Evolutionary conservation across 2,797 vertebrate genomes (phyloP).

Genomic region (Leptoclinus maculatus): DNA sequence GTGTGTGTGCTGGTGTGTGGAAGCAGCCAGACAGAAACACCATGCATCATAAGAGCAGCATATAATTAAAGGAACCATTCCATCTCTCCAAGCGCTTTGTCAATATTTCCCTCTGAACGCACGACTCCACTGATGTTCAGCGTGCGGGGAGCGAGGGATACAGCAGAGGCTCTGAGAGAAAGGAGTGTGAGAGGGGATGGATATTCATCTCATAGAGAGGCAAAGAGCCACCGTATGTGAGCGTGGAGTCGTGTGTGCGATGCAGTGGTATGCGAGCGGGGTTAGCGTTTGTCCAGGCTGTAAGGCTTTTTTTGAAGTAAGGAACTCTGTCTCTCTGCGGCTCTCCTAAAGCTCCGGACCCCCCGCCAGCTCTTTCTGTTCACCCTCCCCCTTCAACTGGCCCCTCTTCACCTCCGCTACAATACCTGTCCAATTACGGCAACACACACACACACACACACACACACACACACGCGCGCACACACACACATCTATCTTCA

Average conservation of each 20-base stretch:
- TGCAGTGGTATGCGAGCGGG: slow-evolving; percentile 47
- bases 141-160: slow-evolving; percentile 47
- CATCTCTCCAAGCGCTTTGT: slow-evolving; percentile 75
- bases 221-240: slow-evolving; percentile 52
- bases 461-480: background rate
- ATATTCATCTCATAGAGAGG: slow-evolving; percentile 75
- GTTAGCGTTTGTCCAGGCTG: slow-evolving; percentile 61
- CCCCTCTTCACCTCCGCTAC: slow-evolving; percentile 68
- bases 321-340: slow-evolving; percentile 62
- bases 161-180: slow-evolving; percentile 38
- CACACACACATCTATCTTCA: background rate
- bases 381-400: slow-evolving; percentile 20
- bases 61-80: slow-evolving; percentile 75
- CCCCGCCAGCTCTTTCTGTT: slow-evolving; percentile 57
- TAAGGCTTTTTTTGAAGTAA: slow-evolving; percentile 74
- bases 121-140: slow-evolving; percentile 66
- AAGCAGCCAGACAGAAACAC: slow-evolving; percentile 62
- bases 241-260: slow-evolving; percentile 42
- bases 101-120: slow-evolving; percentile 75
- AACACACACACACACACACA: slow-evolving; percentile 52
- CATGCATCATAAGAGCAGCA: slow-evolving; percentile 69
- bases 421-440: slow-evolving; percentile 77
- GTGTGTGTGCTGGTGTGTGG: slow-evolving; percentile 8
- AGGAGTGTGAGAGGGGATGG: slow-evolving; percentile 52
- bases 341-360: slow-evolving; percentile 67